These are phyloP conservation scores for Isichthys henryi DNA, from an alignment of 2,113 vertebrate species.

Conservation along the genomic window DNA sequence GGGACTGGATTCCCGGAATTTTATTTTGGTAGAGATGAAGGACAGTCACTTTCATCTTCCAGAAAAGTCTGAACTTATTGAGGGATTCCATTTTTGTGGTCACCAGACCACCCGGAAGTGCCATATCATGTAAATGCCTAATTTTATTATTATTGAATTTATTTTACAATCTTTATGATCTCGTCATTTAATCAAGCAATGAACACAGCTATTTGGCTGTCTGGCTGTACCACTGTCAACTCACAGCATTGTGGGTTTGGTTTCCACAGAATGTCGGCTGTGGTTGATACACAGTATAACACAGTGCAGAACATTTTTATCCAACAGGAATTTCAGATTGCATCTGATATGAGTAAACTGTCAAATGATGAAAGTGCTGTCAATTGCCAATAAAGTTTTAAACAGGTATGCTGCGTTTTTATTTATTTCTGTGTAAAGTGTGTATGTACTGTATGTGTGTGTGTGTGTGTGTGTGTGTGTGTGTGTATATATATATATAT, in stretches of 20 bases:
- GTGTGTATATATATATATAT: neutral
- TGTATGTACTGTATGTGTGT: no score
- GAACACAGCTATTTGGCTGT: neutral
- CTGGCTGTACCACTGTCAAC: neutral
- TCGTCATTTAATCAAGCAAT: neutral
- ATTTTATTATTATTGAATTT: neutral
- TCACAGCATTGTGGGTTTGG: neutral
- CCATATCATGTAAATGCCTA: neutral
- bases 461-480: no score
- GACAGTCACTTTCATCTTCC: neutral
- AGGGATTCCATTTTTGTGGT: neutral
- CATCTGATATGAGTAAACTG: neutral
- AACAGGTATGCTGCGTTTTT: neutral
- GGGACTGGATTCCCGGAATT: neutral
- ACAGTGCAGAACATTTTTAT: neutral
- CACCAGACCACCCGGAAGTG: neutral
- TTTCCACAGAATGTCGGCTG: neutral
- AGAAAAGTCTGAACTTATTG: neutral
- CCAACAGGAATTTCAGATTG: neutral
- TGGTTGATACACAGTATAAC: neutral
- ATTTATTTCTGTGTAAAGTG: neutral
- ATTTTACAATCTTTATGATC: neutral
- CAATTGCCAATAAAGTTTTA: constrained; percentile 5
- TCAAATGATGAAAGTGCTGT: neutral
- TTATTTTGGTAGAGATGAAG: neutral